Evolutionary conservation across 2,113 vertebrate species (phyloP), one percentile per base, ranked within the genome.

Genomic region (Amazona guildingii): DNA sequence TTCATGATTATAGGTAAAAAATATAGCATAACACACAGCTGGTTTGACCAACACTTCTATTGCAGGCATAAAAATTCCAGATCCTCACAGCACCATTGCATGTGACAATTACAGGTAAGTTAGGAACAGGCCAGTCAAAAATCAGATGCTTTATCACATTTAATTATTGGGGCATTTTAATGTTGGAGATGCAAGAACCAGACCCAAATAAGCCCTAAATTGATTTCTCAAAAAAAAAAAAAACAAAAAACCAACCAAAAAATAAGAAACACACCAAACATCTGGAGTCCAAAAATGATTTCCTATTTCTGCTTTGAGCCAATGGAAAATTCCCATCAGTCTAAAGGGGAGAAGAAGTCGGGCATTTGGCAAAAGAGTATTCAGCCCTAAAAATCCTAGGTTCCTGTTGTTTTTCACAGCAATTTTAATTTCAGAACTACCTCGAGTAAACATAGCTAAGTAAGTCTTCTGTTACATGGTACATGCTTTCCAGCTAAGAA

Each of bases 401-500:
- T 46, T 78, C 49, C 37, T 93, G 17, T 49, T 86, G 54, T 63
- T 81, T 37, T 67, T 66, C 27, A 43, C 23, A 24, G 41, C 24
- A 94, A 74, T 64, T 86, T 95, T 90, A 90, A 43, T 69, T 79
- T 80, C 54, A 92, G 57, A 49, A 72, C 54, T 95, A 87, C 61
- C 44, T 68, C 67, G 78, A 46, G 82, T 87, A 96, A 86, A 79
- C 39, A 35, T 33, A 92, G 62, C 67, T 96, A 95, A 95, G 83
- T 90, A 95, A 91, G 72, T 68, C n/a, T 75, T 95, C 95, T 91
- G 66, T 89, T 85, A 75, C 31, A 35, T 17, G 3, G 11, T 85
- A 79, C 31, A 35, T 17, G 3, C 11, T 86, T 96, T 90, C 82
- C 86, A 87, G 66, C 74, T 96, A 92, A 97, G 72, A 97, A 84